These are phyloP conservation scores for Drosophila helvetica DNA, from an alignment of 2,888 invertebrate genomes.

Conservation along the genomic window DNA sequence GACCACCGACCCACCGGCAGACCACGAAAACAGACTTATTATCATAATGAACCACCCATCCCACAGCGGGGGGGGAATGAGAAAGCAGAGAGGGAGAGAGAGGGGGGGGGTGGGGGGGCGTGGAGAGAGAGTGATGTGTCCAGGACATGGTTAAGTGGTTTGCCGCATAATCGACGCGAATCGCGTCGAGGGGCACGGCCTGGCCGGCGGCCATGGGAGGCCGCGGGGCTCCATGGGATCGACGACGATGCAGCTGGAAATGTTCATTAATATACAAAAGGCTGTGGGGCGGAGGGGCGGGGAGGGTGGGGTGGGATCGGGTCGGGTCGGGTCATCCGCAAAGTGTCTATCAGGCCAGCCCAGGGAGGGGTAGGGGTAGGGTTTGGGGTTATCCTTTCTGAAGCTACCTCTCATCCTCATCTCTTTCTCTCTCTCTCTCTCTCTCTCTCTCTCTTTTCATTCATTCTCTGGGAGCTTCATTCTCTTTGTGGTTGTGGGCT, in stretches of 20 bases:
- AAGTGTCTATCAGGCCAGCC: conserved; percentile 56
- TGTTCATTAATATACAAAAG: conserved; percentile 65
- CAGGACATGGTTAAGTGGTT: conserved; percentile 57
- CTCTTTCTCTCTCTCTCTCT: conserved; percentile 22
- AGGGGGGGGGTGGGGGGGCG: neutral
- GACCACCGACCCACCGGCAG: conserved; percentile 39
- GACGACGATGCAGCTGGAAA: conserved; percentile 22
- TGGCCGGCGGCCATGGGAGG: conserved; percentile 8
- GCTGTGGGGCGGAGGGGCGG: conserved; percentile 1
- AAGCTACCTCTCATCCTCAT: conserved; percentile 18
- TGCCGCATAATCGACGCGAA: conserved; percentile 62
- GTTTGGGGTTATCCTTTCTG: neutral
- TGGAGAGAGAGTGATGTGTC: conserved; percentile 12
- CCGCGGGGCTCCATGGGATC: conserved; percentile 8
- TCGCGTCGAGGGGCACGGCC: conserved; percentile 10
- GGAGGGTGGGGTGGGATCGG: neutral
- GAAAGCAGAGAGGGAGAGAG: neutral
- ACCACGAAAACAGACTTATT: conserved; percentile 54
- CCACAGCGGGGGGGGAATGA: conserved; percentile 35
- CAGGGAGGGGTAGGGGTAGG: neutral
- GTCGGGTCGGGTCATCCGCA: conserved; percentile 37
- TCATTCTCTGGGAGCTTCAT: conserved; percentile 5
- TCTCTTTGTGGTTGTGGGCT: conserved; percentile 14
- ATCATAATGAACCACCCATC: conserved; percentile 72
- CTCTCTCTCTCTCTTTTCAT: conserved; percentile 13